Base-by-base conservation (phyloP, 1,140 invertebrate genomes). In the Anadara kagoshimensis region DNA sequence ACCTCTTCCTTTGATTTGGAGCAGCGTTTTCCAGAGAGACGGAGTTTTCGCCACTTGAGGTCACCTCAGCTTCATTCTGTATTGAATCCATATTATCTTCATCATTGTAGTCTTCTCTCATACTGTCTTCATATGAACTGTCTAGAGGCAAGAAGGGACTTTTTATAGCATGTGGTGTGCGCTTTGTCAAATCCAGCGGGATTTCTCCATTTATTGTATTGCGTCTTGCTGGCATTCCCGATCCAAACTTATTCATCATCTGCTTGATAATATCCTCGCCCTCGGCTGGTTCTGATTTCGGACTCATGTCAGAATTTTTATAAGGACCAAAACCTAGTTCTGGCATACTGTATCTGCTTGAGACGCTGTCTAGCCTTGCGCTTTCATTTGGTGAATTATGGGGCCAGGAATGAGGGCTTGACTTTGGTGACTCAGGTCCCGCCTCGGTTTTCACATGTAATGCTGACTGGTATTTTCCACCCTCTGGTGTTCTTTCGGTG, bases 1-100 rank as follows among this genome's bases (percentile, higher is more conserved):
- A 92, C 80, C 92, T 93, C 64, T 93, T 94, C 45, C 86, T 75
- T 12, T 80, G 76, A 47, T 56, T 78, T 24, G 74, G 78, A 16
- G 69, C 68, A 45, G 36, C 70, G 54, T 69, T 76, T 16, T 69
- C 78, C 53, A 22, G 71, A 57, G 68, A 75, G n/a, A 69, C 57
- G n/a, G 78, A 76, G 58, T 76, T 82, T 47, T 79, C 76, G 49
- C 75, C 75, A 74, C 79, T 75, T 71, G 78, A 76, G 36, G 49
- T 53, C 53, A 65, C 49, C 22, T 75, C 73, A 44, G 29, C 51
- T 54, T 66, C 78, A 59, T 56, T 53, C 10, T 36, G 29, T 7
- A 36, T 36, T 36, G 29, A 36, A 36, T 43, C 44, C 56, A 58
- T 53, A 44, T 59, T 68, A 62, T 57, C 64, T 0, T 62, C 70